Evolutionary conservation across 2,113 vertebrate genomes (phyloP), one percentile per base, ranked within the genome.

Genomic region (Proteles cristata): DNA sequence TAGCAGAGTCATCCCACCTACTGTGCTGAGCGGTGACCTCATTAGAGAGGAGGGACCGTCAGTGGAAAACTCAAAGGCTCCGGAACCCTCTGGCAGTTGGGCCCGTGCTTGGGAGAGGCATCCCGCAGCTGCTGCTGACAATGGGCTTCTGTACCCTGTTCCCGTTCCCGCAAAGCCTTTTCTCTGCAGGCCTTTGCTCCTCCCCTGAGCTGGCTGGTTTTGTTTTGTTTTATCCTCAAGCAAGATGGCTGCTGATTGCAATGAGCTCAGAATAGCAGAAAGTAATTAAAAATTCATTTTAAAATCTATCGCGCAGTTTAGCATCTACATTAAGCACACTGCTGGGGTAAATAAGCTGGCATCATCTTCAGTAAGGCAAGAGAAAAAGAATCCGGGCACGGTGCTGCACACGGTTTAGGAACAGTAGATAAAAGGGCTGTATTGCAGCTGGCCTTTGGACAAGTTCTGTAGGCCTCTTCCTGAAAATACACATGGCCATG

Each of bases 211-310:
- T 84, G 43, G n/a, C 14, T 0, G 14, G 45, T 91, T 96, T 93
- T 43, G 73, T 93, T 97, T 96, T 92, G 94, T 90, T 95, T 96
- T 96, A 93, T 96, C 97, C 88, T 97, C 90, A 66, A 96, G 93
- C 96, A 97, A 97, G 96, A 97, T 98, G 98, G 97, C 93, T 97
- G 97, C 97, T 95, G 97, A 97, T 79, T 93, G 84, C 94, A 93
- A 93, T 55, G 93, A 84, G 90, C 97, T 98, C 95, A 92, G 94
- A 98, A 97, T 89, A 98, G 82, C 94, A 97, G 90, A 97, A 84
- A 95, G 97, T 97, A 96, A 98, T 98, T 98, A 98, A 97, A 98
- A 96, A 96, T 97, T 97, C 96, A 97, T 96, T 98, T 87, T 26
- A 93, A 98, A 97, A 97, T 95, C 90, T 80, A 93, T 74, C n/a